Percentiles rank a stretch among this genome's conserved stretches.
phyloP scores from a whole-genome alignment of 2,797 vertebrate genomes.

The Onychomys torridus region DNA sequence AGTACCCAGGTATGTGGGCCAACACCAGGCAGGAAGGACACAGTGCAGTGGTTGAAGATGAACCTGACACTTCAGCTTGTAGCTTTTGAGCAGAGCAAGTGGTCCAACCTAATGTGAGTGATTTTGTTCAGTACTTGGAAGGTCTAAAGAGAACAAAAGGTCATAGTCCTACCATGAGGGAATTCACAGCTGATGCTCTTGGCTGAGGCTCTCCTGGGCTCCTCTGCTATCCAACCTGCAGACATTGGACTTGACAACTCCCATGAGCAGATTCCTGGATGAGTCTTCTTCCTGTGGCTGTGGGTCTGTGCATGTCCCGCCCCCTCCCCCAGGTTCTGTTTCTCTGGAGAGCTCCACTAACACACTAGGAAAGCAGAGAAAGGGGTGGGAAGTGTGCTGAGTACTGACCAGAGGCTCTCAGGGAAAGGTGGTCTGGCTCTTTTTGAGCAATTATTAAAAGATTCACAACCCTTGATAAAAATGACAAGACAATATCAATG shows the following conservation, averaged over 20 bases:
- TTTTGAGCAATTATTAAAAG: neutral
- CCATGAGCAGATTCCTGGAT: neutral
- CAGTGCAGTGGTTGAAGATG: fast-evolving
- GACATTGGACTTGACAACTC: neutral
- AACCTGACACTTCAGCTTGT: neutral
- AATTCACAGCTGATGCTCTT: neutral
- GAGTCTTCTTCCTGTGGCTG: too few relatives aligned
- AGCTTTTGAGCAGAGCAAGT: neutral
- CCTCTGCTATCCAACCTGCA: neutral
- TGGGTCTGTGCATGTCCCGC: fast-evolving
- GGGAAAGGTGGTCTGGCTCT: neutral
- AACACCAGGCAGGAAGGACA: neutral
- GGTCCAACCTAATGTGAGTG: neutral
- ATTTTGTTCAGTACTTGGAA: neutral
- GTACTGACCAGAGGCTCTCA: neutral
- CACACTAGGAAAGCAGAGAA: neutral
- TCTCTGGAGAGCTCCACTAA: neutral
- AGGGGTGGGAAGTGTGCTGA: neutral
- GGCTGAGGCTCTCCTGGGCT: neutral
- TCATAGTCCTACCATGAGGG: too few relatives aligned
- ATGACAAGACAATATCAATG: neutral
- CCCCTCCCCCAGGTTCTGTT: neutral
- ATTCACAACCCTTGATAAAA: neutral
- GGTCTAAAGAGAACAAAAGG: neutral
- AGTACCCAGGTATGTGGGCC: neutral